Conservation (phyloP, 2,888 invertebrate genomes). For the Lasioglossum marginatum region DNA sequence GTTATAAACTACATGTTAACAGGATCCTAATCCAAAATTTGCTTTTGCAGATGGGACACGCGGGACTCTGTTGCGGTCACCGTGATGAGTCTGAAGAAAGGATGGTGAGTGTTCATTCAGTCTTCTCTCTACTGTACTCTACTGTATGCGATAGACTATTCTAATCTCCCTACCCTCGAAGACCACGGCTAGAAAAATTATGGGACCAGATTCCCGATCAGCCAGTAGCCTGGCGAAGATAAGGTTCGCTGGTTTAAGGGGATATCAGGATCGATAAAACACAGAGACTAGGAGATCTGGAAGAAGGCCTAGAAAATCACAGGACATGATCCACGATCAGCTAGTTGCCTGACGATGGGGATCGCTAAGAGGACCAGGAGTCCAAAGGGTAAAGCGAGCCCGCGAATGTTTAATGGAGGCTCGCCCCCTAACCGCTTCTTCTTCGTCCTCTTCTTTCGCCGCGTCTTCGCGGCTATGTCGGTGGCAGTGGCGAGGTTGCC, state of each 20-base stretch:
- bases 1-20: neutral
- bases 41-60: neutral
- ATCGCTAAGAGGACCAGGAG: constrained; percentile 45
- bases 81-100: neutral
- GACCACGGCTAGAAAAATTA: neutral
- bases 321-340: constrained; percentile 46
- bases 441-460: constrained; percentile 63
- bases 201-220: neutral
- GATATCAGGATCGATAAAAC: too few species aligned
- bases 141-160: too few species aligned
- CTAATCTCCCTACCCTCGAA: too few species aligned
- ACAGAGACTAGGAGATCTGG: neutral
- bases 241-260: too few species aligned
- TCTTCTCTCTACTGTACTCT: neutral
- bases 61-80: neutral
- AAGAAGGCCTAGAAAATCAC: neutral
- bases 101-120: neutral
- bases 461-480: constrained; percentile 71
- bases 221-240: neutral
- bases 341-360: constrained; percentile 23
- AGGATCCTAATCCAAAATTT: neutral
- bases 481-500: constrained; percentile 64
- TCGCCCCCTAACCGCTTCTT: constrained; percentile 66
- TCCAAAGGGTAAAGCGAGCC: constrained; percentile 71
- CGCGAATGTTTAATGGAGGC: constrained; percentile 80